Evolutionary conservation across 1,140 invertebrate species (phyloP), one percentile per base, ranked within the genome.

Genomic region (Trialeurodes vaporariorum): DNA sequence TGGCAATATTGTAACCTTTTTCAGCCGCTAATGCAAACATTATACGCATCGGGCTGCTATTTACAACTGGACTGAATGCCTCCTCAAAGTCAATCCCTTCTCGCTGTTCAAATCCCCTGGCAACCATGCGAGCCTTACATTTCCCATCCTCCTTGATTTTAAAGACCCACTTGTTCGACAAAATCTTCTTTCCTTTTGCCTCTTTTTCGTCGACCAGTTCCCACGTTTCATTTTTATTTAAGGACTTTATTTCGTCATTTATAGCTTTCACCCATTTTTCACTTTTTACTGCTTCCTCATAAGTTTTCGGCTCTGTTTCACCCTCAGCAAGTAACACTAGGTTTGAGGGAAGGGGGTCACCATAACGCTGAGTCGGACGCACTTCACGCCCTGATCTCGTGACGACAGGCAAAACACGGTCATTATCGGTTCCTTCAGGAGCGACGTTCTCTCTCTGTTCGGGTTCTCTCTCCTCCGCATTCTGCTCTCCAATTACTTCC

Each of bases 61-160:
- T 69, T 0, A 65, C 62, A 17, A 71, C 73, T 25, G 74, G 74
- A 11, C 71, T 71, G 49, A 70, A 73, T 17, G 71, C 67, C 67
- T 74, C 74, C 25, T 40, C 23, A 49, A 34, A 68, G n/a, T 60
- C 40, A 25, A 67, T 22, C 40, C 61, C 65, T 62, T 71, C 65
- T 22, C 27, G 27, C 25, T 64, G 26, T 67, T 72, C 68, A 69
- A 70, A 74, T 21, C 71, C 69, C 70, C 68, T 73, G 65, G 69
- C 72, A 40, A 75, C 70, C 34, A 74, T 25, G 59, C 72, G 61
- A n/a, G 71, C 73, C 65, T 75, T 73, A 59, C 70, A 74, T 21
- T 25, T 68, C 2, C 61, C 64, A 22, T 68, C 25, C 1, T n/a
- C 21, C 27, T 69, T 69, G 5, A 27, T 64, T 61, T 49, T 70